Evolutionary conservation across 2,113 vertebrate genomes (phyloP), one percentile per base, ranked within the genome.

Genomic region (Galemys pyrenaicus): DNA sequence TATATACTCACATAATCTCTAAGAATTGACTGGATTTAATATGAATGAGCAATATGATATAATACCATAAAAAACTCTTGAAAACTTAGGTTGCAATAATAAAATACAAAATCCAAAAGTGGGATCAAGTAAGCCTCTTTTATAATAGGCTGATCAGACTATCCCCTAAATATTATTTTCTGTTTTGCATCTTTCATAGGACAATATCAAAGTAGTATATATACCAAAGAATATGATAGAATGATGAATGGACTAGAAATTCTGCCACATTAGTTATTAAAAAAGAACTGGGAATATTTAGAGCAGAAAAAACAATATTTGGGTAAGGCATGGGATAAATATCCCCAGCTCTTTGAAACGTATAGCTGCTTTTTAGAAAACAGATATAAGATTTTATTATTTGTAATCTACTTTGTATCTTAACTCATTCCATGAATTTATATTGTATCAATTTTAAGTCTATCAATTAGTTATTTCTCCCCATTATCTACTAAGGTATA

Each of bases 391-490:
- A 60, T 77, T 56, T 64, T 78, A 92, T 65, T 79, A 2, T 39
- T 71, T 89, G 1, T n/a, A 92, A 70, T 65, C 24, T 93, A 82
- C 24, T 37, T 82, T 85, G 87, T 24, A 11, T 92, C n/a, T 91
- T 68, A 68, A 79, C 20, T 92, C 19, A 84, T 77, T 64, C 46
- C 82, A 2, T 90, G 75, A 93, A 35, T 84, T 91, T 37, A 91
- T 54, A 81, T 6, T 81, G 51, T 2, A 84, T 51, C n/a, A 11
- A 16, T 73, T 86, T 86, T 64, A 84, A 64, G 32, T 16, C 39
- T 75, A 58, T 74, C 86, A 91, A 81, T 56, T 71, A 77, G 17
- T 22, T 80, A 2, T 87, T 91, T 79, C 78, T 17, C 35, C 19
- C 28, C 8, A 39, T 44, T 83, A 56, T 92, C 46, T 62, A 90